These are phyloP conservation scores for Callosobruchus maculatus DNA, from an alignment of 2,888 invertebrate genomes.

Conservation along the genomic window DNA sequence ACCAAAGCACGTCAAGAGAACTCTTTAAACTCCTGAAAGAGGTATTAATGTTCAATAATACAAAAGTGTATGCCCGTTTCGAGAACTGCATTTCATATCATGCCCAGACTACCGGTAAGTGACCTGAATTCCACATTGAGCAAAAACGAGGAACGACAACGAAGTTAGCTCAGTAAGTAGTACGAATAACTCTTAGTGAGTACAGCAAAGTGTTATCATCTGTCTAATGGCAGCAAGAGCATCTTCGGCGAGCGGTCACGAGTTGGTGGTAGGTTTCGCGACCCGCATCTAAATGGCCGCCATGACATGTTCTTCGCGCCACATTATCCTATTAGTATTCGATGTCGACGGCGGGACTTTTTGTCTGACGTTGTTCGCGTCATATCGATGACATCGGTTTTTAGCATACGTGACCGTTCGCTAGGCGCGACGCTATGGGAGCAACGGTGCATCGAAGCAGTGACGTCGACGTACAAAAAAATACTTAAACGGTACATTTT, in stretches of 20 bases:
- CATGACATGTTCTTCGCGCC: conserved; percentile 20
- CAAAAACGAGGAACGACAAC: neutral
- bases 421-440: neutral
- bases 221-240: neutral
- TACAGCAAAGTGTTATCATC: neutral
- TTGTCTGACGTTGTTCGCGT: neutral
- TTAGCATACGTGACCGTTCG: neutral
- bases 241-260: neutral
- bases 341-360: conserved; percentile 5
- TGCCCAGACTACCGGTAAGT: neutral
- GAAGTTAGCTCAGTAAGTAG: neutral
- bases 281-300: neutral
- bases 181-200: neutral
- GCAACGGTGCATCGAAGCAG: neutral
- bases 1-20: too few relatives aligned
- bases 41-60: too few relatives aligned
- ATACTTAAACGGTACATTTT: too few relatives aligned
- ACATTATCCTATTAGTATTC: conserved; percentile 21
- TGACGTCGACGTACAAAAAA: too few relatives aligned
- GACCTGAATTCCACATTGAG: neutral
- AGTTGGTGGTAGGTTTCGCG: neutral
- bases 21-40: too few relatives aligned
- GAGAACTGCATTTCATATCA: too few relatives aligned
- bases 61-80: too few relatives aligned
- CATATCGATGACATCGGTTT: neutral